Evolutionary conservation across 2,888 invertebrate genomes (phyloP), one percentile per base, ranked within the genome.

Genomic region (Fabriciana adippe): DNA sequence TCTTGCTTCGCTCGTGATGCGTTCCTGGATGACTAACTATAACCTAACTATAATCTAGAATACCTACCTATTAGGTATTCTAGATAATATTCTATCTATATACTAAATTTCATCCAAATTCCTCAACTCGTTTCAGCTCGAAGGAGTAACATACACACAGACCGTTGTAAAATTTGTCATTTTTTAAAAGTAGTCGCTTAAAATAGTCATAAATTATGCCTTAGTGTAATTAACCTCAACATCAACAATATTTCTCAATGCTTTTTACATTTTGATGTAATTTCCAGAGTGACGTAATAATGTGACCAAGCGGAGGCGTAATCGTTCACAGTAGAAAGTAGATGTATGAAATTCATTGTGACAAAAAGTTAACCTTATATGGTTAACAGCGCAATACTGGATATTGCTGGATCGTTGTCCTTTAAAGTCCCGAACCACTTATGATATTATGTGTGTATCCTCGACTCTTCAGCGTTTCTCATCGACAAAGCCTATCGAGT

Each of bases 351-450:
- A 76, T 76, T 76, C 74, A 76, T 72, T 70, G 67, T 78, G 82
- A 86, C 86, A 88, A 88, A 88, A 91, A 90, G 85, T 78, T 75
- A 51, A 57, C 84, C 89, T 75, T 87, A 83, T 87, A 89, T 78
- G 88, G 89, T 72, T 72, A 73, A 69, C 78, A 76, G 80, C 82
- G 85, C 82, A 84, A 84, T 83, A 82, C 82, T 77, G 78, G 82
- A 85, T 85, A 84, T 87, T 85, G 78, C 78, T 67, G 73, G 78
- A 71, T 77, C 73, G 75, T 85, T 83, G 83, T 83, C 88, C 87
- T 89, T 89, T 87, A 87, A 86, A 82, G 87, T 83, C 80, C 79
- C 81, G 83, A 85, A 85, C 82, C 75, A 86, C 84, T 89, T 89
- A 88, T 86, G 87, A 86, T 88, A 89, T 85, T 88, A 89, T 85